Base-by-base conservation (phyloP, 1,140 invertebrate genomes). In the Colletes gigas region DNA sequence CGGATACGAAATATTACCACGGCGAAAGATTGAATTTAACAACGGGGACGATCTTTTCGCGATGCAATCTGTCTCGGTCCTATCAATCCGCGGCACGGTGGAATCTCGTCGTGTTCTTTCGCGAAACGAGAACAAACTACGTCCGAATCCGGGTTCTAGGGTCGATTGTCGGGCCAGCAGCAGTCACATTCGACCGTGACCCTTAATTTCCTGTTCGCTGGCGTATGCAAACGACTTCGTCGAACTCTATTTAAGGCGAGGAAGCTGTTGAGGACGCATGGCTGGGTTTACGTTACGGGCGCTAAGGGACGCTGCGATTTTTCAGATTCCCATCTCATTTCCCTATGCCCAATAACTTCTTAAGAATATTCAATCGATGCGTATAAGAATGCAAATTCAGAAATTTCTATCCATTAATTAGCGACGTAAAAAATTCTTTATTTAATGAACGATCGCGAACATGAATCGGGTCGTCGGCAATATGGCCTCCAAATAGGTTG, bases 191-290 rank as follows among this genome's bases (percentile, higher is more conserved):
- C 82, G 71, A 55, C 65, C 71, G 54, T 47, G 76, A 75, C 72
- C 74, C 87, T 89, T 89, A 89, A 89, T 89, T 89, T 88, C 85
- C 87, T 82, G 85, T 79, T 74, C 55, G 82, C 76, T 57, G 67
- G 83, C 82, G 78, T 84, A 44, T 21, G 79, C 77, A 76, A 85
- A 73, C 82, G 70, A 67, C 73, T 55, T 21, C 69, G 30, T n/a
- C 69, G 74, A 52, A 44, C 54, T 63, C 57, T 60, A 57, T 59
- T 44, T 44, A 44, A 44, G 44, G 8, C 44, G 44, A 44, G 44
- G 44, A 44, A 44, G 44, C 44, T 44, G 44, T 44, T 44, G 8
- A 44, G 44, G 8, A 44, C 44, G 8, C 44, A 44, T 44, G 44
- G 21, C 59, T 10, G 59, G 19, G 21, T 60, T 62, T 66, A 44